Evolutionary conservation across 2,888 invertebrate genomes (phyloP).

Genomic region (Hemicrepidius hirtus): DNA sequence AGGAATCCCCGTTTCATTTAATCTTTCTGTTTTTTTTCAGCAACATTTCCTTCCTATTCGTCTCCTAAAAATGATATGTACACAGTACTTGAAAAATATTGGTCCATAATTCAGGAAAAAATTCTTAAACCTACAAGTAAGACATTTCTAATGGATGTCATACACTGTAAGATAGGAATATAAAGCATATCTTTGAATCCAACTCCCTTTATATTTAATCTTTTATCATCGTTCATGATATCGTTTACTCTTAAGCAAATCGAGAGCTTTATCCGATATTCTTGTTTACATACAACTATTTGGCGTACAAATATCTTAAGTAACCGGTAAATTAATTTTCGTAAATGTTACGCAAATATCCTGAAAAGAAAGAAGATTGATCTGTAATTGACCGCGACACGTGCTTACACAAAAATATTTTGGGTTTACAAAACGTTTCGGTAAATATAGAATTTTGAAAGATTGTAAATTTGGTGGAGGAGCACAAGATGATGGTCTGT

Average conservation of each 20-base stretch:
- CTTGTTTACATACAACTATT: slow-evolving; percentile 35
- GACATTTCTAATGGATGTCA: no score
- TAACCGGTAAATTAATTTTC: slow-evolving; percentile 28
- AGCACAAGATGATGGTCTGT: background rate
- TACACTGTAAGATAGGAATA: background rate
- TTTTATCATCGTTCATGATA: slow-evolving; percentile 3
- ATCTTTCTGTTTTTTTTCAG: no score
- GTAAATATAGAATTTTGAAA: no score
- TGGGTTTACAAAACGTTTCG: background rate
- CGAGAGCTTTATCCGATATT: slow-evolving; percentile 26
- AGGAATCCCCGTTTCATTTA: no score
- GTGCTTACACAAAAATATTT: background rate
- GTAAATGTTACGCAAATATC: slow-evolving; percentile 13
- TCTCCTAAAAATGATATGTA: no score
- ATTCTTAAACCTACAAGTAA: no score
- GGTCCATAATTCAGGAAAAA: no score
- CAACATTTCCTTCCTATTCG: no score
- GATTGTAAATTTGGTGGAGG: no score
- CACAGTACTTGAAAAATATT: no score
- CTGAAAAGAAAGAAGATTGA: background rate
- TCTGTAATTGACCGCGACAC: background rate
- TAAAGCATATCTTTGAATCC: slow-evolving; percentile 3
- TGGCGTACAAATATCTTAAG: slow-evolving; percentile 23
- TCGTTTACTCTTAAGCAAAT: slow-evolving; percentile 25
- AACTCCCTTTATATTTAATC: slow-evolving; percentile 5